phyloP scores from a whole-genome alignment of 2,888 invertebrate genomes.

The Calameuta filiformis region DNA sequence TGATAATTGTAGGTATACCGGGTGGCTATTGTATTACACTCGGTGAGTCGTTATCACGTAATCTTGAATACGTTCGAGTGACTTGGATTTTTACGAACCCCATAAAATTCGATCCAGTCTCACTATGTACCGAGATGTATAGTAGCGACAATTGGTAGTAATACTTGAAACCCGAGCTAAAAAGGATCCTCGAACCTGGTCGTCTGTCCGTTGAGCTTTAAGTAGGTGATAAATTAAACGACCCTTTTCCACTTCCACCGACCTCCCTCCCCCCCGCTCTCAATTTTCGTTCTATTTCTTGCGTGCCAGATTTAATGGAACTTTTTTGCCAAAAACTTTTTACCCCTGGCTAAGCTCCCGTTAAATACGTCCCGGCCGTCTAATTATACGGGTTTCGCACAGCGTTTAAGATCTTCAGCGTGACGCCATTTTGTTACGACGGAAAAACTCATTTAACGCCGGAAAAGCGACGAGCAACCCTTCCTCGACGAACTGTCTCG shows the following conservation, averaged over 20 bases:
- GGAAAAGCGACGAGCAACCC: not conserved
- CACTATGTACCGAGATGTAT: not conserved
- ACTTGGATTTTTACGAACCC: constrained; percentile 23
- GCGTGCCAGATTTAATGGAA: constrained; percentile 50
- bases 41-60: not conserved
- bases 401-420: constrained; percentile 1
- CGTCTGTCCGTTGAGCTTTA: constrained; percentile 40
- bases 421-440: not conserved
- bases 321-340: constrained; percentile 42
- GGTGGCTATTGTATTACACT: not conserved
- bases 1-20: not conserved
- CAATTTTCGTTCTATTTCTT: constrained; percentile 28
- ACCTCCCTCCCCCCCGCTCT: not conserved
- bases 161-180: constrained; percentile 31
- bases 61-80: not conserved
- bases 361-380: constrained; percentile 46
- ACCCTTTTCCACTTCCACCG: constrained; percentile 30
- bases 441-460: not conserved
- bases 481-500: not conserved
- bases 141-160: constrained; percentile 25
- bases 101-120: constrained; percentile 24
- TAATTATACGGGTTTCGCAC: constrained; percentile 35
- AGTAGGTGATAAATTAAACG: constrained; percentile 61
- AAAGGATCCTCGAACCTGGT: constrained; percentile 19
- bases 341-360: constrained; percentile 46